Conservation (phyloP, 2,888 invertebrate genomes). For the Sinelater perroti region DNA sequence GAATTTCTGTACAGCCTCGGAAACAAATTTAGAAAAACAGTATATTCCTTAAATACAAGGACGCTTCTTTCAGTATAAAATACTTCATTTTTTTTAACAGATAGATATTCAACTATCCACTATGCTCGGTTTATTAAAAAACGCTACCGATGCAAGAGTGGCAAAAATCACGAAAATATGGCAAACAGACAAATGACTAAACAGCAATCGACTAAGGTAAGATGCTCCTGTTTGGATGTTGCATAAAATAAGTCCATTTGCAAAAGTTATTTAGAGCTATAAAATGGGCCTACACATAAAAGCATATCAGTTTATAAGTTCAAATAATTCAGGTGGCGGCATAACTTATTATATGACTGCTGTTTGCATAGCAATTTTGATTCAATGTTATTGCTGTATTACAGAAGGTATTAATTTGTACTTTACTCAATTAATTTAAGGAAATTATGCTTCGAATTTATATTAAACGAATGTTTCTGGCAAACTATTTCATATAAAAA, state of each 20-base stretch:
- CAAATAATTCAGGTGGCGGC: no score
- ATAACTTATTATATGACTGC: no score
- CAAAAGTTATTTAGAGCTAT: no score
- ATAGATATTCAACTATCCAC: slow-evolving; percentile 30
- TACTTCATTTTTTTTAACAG: slow-evolving; percentile 29
- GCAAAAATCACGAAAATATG: slow-evolving; percentile 32
- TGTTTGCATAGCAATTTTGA: slow-evolving; percentile 6
- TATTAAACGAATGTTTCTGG: neutral
- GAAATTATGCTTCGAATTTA: slow-evolving; percentile 10
- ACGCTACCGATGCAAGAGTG: slow-evolving; percentile 39
- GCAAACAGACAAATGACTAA: slow-evolving; percentile 30
- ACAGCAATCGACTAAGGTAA: slow-evolving; percentile 28
- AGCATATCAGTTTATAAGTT: slow-evolving; percentile 1
- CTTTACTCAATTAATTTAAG: neutral
- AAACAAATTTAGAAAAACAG: slow-evolving; percentile 11
- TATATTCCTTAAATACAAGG: slow-evolving; percentile 23
- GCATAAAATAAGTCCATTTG: no score
- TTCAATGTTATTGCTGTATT: no score
- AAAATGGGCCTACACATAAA: slow-evolving; percentile 14
- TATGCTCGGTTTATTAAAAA: slow-evolving; percentile 41
- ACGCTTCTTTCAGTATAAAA: slow-evolving; percentile 20
- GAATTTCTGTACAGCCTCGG: slow-evolving; percentile 8
- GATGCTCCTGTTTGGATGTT: slow-evolving; percentile 22
- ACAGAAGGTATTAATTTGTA: no score
- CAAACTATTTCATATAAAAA: slow-evolving; percentile 11